Base-by-base conservation (phyloP, 2,888 invertebrate species). In the Drosophila tanythrix region DNA sequence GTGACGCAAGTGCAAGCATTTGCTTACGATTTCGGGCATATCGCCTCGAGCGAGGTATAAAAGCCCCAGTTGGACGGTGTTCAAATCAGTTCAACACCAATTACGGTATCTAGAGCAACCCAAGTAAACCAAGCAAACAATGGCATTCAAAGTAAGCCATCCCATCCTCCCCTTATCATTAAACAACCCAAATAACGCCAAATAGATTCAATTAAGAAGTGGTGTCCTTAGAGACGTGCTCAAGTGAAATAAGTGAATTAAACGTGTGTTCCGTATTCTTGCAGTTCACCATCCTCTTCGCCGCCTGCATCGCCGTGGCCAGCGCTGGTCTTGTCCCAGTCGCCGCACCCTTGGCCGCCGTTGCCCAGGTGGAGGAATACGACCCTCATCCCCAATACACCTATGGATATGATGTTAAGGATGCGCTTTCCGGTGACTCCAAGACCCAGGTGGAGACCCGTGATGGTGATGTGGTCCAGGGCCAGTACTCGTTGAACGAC, bases 311-410 rank as follows among this genome's bases (percentile, higher is more conserved):
- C 36, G 92, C 91, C 55, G 90, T 88, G 69, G 89, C 88, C 71
- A 89, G 87, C 74, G 92, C 92, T 66, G 92, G 91, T 55, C 21
- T 92, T n/a, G 82, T 92, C 33, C 86, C 89, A 40, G 91, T 90
- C 40, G 90, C 89, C 60, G 76, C 85, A 2, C 91, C 92, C 27
- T 77, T 89, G 70, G 91, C 92, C 56, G 82, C 92, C 61, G 82
- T 88, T 21, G 92, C 91, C 36, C 84, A 87, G 62, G 82, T 91
- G 21, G 92, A 93, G 71, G 92, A 93, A 70, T 92, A 92, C 80
- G 93, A 93, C 70, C 92, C 93, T 51, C 91, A 93, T 83, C 93
- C 93, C n/a, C 92, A 93, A 76, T 93, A 93, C 82, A 91, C 90
- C 57, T 93, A 91, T 51, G 92, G 92, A 29, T 93, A 93, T 75